These are phyloP conservation scores for Apotomis betuletana DNA, from an alignment of 2,888 invertebrate genomes.

Conservation along the genomic window DNA sequence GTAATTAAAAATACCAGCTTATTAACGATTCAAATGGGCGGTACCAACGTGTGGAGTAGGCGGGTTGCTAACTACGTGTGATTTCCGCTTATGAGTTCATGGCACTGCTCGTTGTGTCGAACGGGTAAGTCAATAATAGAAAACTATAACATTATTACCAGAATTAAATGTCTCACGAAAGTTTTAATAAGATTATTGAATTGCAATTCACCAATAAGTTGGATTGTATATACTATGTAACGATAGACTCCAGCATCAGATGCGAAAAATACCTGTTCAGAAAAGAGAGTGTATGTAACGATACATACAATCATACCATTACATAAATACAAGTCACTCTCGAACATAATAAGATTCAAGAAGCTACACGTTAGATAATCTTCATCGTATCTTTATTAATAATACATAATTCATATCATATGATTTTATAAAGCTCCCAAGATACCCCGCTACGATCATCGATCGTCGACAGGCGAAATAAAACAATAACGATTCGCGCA, in stretches of 20 bases:
- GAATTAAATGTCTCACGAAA: no score
- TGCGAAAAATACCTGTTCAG: no score
- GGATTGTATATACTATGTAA: no score
- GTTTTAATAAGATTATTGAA: no score
- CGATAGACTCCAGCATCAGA: no score
- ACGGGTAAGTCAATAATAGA: not conserved
- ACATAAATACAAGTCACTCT: no score
- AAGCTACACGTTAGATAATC: not conserved
- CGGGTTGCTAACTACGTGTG: conserved; percentile 19
- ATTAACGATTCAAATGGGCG: conserved; percentile 29
- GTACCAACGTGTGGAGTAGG: conserved; percentile 28
- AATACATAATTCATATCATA: not conserved
- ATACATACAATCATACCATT: no score
- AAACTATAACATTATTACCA: not conserved
- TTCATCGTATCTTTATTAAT: not conserved
- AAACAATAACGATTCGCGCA: conserved; percentile 60
- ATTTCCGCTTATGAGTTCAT: conserved; percentile 19
- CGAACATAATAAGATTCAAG: no score
- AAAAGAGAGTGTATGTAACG: no score
- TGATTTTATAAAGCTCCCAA: conserved; percentile 1
- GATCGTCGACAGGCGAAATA: conserved; percentile 58
- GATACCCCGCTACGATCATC: conserved; percentile 47
- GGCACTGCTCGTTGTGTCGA: not conserved
- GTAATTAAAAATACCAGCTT: conserved; percentile 25
- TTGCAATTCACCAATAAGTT: no score